Evolutionary conservation across 92 coral and sea anemone species (phyloP), one percentile per base, ranked within the genome.

Genomic region (Pocillopora meandrina): DNA sequence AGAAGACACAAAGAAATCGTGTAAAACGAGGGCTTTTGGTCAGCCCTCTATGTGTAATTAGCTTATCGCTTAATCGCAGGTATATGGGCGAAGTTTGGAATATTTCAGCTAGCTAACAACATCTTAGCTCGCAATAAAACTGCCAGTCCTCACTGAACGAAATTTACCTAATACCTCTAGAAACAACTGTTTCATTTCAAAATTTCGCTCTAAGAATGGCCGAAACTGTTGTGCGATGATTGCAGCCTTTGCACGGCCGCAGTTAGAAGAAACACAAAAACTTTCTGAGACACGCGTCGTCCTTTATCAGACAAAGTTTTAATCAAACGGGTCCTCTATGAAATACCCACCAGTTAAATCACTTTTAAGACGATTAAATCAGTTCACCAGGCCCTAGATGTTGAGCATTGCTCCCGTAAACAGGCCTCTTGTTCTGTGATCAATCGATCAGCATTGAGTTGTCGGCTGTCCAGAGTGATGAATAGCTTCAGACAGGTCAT

Each of bases 391-490:
- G 62, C 2, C 64, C 63, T 83, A 31, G 34, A 74, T 62, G 80
- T 21, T 47, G 47, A 62, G 21, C 72, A 74, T 83, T 64, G 23
- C 63, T 73, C 36, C 55, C 23, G 80, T 65, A 83, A 83, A 83
- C 80, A 83, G 56, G 52, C 74, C 16, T 62, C 65, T 26, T 61
- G 42, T 15, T 61, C 80, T 83, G 86, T 63, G 17, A 71, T 62
- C 80, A 74, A 74, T 73, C 73, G 73, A 64, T 83, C 86, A 83
- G 56, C 86, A 74, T 34, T 11, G 47, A 10, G 16, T 20, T 83
- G 86, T 74, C 86, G 86, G 86, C 86, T 83, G 86, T 76, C 86
- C 75, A 16, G 21, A 56, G 72, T 83, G 86, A 83, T 83, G 86
- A 49, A 83, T 83, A 14, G 65, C 64, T 34, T 56, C 56, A 74